phyloP scores from a whole-genome alignment of 1,140 invertebrate species.

The Plutomurus gul region DNA sequence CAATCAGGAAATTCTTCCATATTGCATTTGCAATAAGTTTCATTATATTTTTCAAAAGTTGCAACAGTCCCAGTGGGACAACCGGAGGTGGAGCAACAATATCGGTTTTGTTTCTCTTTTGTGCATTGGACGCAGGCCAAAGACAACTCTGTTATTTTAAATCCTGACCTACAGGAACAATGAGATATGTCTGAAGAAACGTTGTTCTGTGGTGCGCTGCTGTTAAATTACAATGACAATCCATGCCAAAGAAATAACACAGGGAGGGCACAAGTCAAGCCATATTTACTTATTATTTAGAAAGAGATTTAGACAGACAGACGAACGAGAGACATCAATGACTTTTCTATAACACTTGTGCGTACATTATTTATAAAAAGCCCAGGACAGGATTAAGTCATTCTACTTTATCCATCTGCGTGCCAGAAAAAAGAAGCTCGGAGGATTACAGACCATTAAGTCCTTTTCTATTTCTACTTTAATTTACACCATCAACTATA shows the following conservation, averaged over 20 bases:
- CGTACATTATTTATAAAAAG: slow-evolving; percentile 25
- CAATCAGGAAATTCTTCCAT: too few species aligned
- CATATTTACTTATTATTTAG: slow-evolving; percentile 24
- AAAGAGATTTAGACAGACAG: neutral
- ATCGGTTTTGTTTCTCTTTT: neutral
- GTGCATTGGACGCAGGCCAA: neutral
- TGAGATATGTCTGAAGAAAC: neutral
- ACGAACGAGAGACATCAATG: slow-evolving; percentile 3
- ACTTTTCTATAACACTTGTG: slow-evolving; percentile 10
- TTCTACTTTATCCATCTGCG: slow-evolving; percentile 4
- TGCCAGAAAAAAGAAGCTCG: slow-evolving; percentile 11
- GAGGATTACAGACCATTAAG: slow-evolving; percentile 1
- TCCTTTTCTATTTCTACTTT: neutral
- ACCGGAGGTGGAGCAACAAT: neutral
- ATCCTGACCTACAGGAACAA: slow-evolving; percentile 28
- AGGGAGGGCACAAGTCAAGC: slow-evolving; percentile 9
- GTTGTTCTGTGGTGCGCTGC: neutral
- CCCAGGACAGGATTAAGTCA: slow-evolving; percentile 7
- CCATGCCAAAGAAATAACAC: slow-evolving; percentile 6
- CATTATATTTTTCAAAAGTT: too few species aligned
- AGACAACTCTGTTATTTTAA: slow-evolving; percentile 14
- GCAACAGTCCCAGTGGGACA: neutral
- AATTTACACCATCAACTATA: slow-evolving; percentile 15
- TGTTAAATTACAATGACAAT: neutral
- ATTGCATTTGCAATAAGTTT: too few species aligned